Evolutionary conservation across 2,113 vertebrate genomes (phyloP).

Genomic region (Pholis gunnellus): DNA sequence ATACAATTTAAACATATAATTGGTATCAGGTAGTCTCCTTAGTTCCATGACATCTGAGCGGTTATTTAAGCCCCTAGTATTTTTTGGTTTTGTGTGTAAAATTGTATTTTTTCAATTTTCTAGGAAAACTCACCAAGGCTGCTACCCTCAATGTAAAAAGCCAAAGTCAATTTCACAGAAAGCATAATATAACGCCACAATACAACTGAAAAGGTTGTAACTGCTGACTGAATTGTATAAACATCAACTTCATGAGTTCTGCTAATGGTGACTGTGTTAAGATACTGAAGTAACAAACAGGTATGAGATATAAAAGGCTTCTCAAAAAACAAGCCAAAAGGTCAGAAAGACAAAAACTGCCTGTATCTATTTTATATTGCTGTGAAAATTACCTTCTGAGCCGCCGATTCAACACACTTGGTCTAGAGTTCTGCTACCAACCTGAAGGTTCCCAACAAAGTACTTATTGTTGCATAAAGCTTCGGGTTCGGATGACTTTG

Average conservation of each 20-base stretch:
- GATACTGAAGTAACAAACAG: not conserved
- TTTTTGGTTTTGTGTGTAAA: not conserved
- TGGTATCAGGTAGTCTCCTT: not conserved
- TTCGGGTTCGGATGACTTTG: not conserved
- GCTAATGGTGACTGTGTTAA: not conserved
- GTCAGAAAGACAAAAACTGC: not conserved
- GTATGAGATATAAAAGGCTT: not conserved
- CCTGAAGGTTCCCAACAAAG: not conserved
- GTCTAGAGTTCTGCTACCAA: not conserved
- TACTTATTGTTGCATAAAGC: not conserved
- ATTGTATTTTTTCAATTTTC: not conserved
- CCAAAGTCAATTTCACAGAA: not conserved
- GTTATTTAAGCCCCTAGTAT: not conserved
- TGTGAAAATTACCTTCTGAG: not conserved
- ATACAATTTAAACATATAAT: not conserved
- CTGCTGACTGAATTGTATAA: not conserved
- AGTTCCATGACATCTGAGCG: not conserved
- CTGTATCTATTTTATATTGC: not conserved
- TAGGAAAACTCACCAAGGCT: not conserved
- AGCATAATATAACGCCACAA: not conserved
- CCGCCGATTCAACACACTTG: not conserved
- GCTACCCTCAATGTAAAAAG: not conserved
- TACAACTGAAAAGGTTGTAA: not conserved
- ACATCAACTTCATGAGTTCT: not conserved
- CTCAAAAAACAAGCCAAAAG: constrained; percentile 6